phyloP scores from a whole-genome alignment of 2,797 vertebrate species.

The Pseudochirops corinnae region DNA sequence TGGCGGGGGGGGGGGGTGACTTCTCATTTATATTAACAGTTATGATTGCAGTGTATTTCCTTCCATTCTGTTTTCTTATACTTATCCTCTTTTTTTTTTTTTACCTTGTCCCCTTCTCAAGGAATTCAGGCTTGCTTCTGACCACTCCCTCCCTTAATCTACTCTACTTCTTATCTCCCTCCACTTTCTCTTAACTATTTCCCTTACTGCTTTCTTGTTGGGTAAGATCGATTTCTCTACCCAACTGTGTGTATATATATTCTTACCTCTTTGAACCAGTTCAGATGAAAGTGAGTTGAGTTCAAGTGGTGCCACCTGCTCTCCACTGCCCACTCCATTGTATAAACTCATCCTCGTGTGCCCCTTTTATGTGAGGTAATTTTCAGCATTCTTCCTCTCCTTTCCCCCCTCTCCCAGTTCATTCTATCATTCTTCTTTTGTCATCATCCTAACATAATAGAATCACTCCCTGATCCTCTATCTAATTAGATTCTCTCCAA shows the following conservation, averaged over 20 bases:
- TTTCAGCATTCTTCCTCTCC: not conserved
- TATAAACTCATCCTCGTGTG: not conserved
- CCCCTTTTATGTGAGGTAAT: not conserved
- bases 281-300: not conserved
- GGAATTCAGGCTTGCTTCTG: not conserved
- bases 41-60: not conserved
- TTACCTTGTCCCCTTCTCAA: not conserved
- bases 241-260: not conserved
- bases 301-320: not conserved
- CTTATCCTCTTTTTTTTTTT: not conserved
- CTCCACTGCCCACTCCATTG: not conserved
- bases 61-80: not conserved
- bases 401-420: not conserved
- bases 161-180: not conserved
- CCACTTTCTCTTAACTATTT: not conserved
- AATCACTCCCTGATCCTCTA: not conserved
- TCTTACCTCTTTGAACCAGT: not conserved
- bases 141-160: not conserved
- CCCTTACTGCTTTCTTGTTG: not conserved
- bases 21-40: not conserved
- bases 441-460: not conserved
- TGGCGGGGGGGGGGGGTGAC: not conserved
- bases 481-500: not conserved
- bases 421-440: not conserved
- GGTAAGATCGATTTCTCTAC: not conserved